These are phyloP conservation scores for Lasioglossum villosulum DNA, from an alignment of 2,888 invertebrate genomes.

Conservation along the genomic window DNA sequence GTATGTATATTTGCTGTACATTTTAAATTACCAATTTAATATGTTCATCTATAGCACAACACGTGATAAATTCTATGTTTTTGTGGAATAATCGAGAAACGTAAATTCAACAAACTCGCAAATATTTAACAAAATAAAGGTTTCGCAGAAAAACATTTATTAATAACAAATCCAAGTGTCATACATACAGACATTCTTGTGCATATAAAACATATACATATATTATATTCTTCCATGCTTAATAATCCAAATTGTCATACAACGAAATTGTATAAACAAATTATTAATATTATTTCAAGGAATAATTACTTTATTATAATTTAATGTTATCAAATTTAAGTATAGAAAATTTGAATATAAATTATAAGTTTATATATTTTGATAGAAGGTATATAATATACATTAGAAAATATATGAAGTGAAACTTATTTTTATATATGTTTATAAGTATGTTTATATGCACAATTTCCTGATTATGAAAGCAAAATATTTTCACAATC, in stretches of 20 bases:
- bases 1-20: slow-evolving; percentile 47
- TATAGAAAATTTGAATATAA: background rate
- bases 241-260: background rate
- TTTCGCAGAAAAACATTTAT: background rate
- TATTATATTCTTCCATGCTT: background rate
- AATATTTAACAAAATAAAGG: slow-evolving; percentile 6
- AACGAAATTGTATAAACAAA: background rate
- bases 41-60: background rate
- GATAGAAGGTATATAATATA: background rate
- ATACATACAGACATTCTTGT: background rate
- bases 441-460: background rate
- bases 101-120: slow-evolving; percentile 1
- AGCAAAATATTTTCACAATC: background rate
- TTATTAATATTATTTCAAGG: background rate
- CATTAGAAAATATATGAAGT: background rate
- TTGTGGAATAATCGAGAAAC: background rate
- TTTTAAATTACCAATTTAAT: slow-evolving; percentile 21
- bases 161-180: slow-evolving; percentile 3
- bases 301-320: background rate
- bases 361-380: background rate
- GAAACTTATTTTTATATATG: background rate
- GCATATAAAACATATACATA: background rate
- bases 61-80: background rate
- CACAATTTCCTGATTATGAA: background rate
- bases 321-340: background rate